Evolutionary conservation across 2,797 vertebrate species (phyloP).

Genomic region (Avahi laniger): DNA sequence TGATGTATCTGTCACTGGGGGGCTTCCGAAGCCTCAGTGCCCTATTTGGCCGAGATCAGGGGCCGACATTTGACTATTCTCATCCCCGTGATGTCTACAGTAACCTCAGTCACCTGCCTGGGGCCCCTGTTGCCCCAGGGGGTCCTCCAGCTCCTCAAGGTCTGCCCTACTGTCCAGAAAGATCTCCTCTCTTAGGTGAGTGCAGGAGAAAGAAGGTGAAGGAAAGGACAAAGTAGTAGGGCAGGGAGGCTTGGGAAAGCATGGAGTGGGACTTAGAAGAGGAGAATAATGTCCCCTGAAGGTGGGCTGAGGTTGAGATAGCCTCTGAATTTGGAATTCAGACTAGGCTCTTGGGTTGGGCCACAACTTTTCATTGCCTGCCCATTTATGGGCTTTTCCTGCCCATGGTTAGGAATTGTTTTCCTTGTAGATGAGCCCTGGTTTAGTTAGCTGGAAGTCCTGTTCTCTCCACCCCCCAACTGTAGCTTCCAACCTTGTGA

Average conservation of each 20-base stretch:
- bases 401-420: neutral
- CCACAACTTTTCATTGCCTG: neutral
- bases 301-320: neutral
- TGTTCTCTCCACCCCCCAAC: neutral
- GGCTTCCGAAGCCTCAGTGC: slow-evolving; percentile 94
- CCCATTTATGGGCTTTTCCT: neutral
- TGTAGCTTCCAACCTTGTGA: neutral
- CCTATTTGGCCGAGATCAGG: slow-evolving; percentile 90
- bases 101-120: slow-evolving; percentile 92
- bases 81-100: slow-evolving; percentile 95
- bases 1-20: slow-evolving; percentile 97
- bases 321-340: neutral
- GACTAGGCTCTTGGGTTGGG: neutral
- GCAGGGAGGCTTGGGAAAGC: neutral
- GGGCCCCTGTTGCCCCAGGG: slow-evolving; percentile 80
- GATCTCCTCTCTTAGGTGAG: slow-evolving; percentile 93
- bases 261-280: neutral
- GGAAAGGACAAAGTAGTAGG: neutral
- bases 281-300: neutral
- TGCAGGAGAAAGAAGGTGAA: neutral
- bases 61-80: slow-evolving; percentile 93
- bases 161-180: slow-evolving; percentile 89
- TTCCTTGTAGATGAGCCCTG: neutral
- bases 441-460: neutral
- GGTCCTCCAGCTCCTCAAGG: slow-evolving; percentile 75